Evolutionary conservation across 2,888 invertebrate species (phyloP).

Genomic region (Lordiphosa andalusiaca): DNA sequence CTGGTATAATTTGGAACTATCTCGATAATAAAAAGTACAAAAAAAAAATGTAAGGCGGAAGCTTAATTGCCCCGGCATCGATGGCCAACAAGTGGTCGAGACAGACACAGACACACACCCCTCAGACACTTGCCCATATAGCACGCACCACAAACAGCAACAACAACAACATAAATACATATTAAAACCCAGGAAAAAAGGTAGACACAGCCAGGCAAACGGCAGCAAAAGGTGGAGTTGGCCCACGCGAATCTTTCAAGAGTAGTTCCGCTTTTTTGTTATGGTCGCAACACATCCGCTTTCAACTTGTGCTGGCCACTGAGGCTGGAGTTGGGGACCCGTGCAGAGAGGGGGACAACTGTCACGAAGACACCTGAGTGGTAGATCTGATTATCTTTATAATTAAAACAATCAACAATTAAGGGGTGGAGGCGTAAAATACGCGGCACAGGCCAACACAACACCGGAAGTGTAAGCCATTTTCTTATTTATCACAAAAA

Average conservation of each 20-base stretch:
- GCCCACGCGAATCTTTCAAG: conserved; percentile 78
- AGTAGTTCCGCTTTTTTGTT: conserved; percentile 80
- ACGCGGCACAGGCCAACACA: conserved; percentile 50
- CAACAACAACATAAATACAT: conserved; percentile 47
- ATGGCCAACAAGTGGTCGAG: conserved; percentile 57
- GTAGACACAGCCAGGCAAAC: conserved; percentile 18
- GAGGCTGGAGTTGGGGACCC: conserved; percentile 4
- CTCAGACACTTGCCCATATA: conserved; percentile 43
- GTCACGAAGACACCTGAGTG: conserved; percentile 47
- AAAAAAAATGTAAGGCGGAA: conserved; percentile 42
- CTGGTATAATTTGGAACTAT: conserved; percentile 47
- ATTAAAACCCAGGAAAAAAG: conserved; percentile 50
- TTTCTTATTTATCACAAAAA: conserved; percentile 50
- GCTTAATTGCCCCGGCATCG: conserved; percentile 33
- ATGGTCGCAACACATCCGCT: conserved; percentile 38
- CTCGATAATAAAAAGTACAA: conserved; percentile 29
- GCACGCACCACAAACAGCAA: conserved; percentile 55
- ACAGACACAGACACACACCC: conserved; percentile 36
- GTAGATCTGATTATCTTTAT: conserved; percentile 39
- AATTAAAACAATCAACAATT: conserved; percentile 42
- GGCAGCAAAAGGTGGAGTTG: conserved; percentile 21
- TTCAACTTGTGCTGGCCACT: not conserved
- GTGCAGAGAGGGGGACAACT: conserved; percentile 16
- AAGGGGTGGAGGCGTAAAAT: conserved; percentile 45
- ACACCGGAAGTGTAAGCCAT: conserved; percentile 53